A percentile compares a stretch with the other conserved stretches of the same genome.
Conservation (phyloP, 2,797 vertebrate species). For the Coregonus ussuriensis region DNA sequence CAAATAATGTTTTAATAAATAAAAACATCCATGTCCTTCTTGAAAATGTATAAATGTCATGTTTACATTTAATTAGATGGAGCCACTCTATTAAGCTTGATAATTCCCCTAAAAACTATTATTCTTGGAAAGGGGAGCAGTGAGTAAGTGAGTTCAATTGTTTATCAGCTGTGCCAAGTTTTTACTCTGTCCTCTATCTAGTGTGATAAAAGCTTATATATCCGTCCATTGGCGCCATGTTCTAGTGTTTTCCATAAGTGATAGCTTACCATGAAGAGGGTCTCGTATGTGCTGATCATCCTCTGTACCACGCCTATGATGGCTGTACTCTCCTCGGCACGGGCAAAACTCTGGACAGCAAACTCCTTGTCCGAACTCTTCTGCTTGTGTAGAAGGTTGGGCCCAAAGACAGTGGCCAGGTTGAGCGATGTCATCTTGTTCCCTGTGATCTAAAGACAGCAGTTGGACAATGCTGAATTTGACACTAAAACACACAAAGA, state of each 20-base stretch:
- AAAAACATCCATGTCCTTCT: slow-evolving; percentile 23
- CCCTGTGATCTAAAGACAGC: slow-evolving; percentile 82
- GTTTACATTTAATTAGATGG: slow-evolving; percentile 54
- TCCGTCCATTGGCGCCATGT: neutral
- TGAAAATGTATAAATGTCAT: slow-evolving; percentile 39
- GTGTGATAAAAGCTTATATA: neutral
- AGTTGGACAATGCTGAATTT: neutral
- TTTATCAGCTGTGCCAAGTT: slow-evolving; percentile 9
- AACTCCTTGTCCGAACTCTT: slow-evolving; percentile 97
- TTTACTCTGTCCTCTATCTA: slow-evolving; percentile 11
- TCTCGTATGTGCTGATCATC: slow-evolving; percentile 88
- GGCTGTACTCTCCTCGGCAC: slow-evolving; percentile 91
- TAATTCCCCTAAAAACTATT: slow-evolving; percentile 35
- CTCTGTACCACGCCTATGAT: slow-evolving; percentile 91
- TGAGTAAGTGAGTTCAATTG: slow-evolving; percentile 14
- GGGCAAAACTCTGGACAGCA: slow-evolving; percentile 90
- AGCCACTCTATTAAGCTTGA: slow-evolving; percentile 34
- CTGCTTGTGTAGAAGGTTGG: slow-evolving; percentile 93
- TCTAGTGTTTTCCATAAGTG: neutral
- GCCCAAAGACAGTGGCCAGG: slow-evolving; percentile 96
- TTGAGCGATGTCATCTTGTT: slow-evolving; percentile 99
- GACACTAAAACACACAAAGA: neutral
- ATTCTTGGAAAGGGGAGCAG: slow-evolving; percentile 17
- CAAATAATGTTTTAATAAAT: no score
- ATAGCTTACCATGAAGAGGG: slow-evolving; percentile 87